These are phyloP conservation scores for Mirza zaza DNA, from an alignment of 2,113 vertebrate genomes.

Conservation along the genomic window DNA sequence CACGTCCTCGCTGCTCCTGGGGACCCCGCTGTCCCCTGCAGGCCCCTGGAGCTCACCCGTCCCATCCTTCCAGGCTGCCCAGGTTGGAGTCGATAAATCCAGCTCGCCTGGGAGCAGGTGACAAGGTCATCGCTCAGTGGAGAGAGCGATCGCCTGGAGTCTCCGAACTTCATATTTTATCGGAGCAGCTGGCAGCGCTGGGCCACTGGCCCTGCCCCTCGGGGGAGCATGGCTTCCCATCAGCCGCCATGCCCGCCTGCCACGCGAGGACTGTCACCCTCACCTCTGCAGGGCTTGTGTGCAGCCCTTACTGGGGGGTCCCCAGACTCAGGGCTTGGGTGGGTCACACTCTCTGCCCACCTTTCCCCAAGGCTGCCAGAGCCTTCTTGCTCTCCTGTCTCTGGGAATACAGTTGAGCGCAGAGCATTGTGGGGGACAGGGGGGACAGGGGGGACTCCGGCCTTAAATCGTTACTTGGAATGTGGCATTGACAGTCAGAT, in stretches of 20 bases:
- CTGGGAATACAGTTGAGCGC: not conserved
- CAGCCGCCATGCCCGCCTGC: not conserved
- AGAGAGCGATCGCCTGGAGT: slow-evolving; percentile 80
- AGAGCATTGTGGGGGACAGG: not conserved
- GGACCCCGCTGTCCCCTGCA: slow-evolving; percentile 76
- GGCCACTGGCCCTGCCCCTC: slow-evolving; percentile 49
- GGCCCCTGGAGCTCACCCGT: slow-evolving; percentile 77
- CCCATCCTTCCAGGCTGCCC: slow-evolving; percentile 72
- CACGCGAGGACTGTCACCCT: rapidly evolving
- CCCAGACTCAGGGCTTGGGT: not conserved
- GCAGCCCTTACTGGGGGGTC: not conserved
- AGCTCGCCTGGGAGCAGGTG: slow-evolving; percentile 76
- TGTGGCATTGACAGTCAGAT: not conserved
- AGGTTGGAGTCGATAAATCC: slow-evolving; percentile 85
- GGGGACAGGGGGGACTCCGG: not conserved
- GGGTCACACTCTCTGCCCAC: not conserved
- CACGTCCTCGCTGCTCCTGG: slow-evolving; percentile 47
- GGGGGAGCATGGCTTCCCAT: not conserved
- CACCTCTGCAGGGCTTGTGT: not conserved
- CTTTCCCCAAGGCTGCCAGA: not conserved
- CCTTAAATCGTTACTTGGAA: not conserved
- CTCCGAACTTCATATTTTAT: slow-evolving; percentile 85
- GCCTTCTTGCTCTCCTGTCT: not conserved
- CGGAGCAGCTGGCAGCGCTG: slow-evolving; percentile 77
- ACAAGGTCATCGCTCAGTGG: slow-evolving; percentile 80